phyloP scores from a whole-genome alignment of 2,113 vertebrate species.

The Lonchura striata region DNA sequence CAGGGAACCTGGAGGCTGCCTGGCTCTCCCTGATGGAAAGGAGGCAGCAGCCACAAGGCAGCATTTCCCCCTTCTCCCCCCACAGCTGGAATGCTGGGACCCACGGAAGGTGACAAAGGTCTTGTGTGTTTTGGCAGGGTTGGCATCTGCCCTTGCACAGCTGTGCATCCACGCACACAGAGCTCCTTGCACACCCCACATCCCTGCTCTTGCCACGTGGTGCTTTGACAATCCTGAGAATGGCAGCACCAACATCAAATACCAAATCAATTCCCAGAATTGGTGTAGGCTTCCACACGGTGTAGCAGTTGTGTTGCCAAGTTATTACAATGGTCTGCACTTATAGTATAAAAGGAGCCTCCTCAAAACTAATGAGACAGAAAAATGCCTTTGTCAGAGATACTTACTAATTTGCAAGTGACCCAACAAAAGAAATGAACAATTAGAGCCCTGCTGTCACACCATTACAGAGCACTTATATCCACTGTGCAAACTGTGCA shows the following conservation, averaged over 20 bases:
- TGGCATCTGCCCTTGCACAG: background rate
- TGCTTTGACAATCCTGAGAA: fast-evolving
- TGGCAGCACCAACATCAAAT: background rate
- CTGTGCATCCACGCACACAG: fast-evolving
- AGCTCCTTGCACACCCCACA: background rate
- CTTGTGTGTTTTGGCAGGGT: background rate
- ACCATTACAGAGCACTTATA: background rate
- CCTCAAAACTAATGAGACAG: background rate
- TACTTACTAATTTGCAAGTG: background rate
- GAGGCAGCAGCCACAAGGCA: background rate
- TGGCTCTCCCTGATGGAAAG: background rate
- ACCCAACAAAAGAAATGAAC: background rate
- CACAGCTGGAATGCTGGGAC: background rate
- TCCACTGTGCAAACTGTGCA: background rate
- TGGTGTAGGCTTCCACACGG: fast-evolving
- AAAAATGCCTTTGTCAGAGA: background rate
- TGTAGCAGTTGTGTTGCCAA: background rate
- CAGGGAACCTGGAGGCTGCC: background rate
- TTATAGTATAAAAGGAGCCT: background rate
- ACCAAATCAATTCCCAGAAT: fast-evolving
- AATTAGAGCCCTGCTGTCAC: background rate
- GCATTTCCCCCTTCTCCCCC: background rate
- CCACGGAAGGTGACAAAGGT: background rate
- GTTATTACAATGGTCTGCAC: background rate
- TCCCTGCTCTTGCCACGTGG: background rate